Evolutionary conservation across 2,888 invertebrate species (phyloP).

Genomic region (Dyspetes luteomarginatus): DNA sequence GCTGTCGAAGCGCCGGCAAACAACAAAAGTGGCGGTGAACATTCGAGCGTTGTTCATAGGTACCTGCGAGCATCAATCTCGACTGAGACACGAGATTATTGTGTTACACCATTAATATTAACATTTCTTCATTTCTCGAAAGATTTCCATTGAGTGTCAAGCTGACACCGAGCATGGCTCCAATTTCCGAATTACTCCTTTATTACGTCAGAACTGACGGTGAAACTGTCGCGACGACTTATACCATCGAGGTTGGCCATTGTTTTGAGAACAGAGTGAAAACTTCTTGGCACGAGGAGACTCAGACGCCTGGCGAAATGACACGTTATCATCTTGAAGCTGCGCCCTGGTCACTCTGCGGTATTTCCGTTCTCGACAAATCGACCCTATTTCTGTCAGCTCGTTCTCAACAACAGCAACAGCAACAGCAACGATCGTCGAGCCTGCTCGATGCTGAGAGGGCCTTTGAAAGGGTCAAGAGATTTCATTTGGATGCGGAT

Average conservation of each 20-base stretch:
- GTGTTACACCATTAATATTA: too few relatives aligned
- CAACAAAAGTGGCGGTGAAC: slow-evolving; percentile 75
- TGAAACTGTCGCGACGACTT: slow-evolving; percentile 85
- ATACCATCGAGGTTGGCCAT: slow-evolving; percentile 84
- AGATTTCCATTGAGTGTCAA: slow-evolving; percentile 84
- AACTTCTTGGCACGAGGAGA: slow-evolving; percentile 83
- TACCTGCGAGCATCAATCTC: too few relatives aligned
- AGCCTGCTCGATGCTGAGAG: slow-evolving; percentile 76
- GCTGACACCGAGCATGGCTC: slow-evolving; percentile 84
- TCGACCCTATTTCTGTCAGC: slow-evolving; percentile 84
- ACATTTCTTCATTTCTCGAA: slow-evolving; percentile 42
- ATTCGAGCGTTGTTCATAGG: slow-evolving; percentile 76
- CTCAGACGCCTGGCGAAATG: slow-evolving; percentile 84
- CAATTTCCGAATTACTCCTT: slow-evolving; percentile 84
- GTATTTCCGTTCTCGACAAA: slow-evolving; percentile 86
- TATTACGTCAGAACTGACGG: slow-evolving; percentile 85
- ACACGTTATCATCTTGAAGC: slow-evolving; percentile 84
- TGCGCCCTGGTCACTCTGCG: slow-evolving; percentile 85
- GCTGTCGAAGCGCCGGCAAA: slow-evolving; percentile 73
- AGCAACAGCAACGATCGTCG: slow-evolving; percentile 61
- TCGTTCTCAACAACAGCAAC: slow-evolving; percentile 59
- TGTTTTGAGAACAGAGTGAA: slow-evolving; percentile 86
- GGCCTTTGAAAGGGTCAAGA: slow-evolving; percentile 77
- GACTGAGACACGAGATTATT: too few relatives aligned
- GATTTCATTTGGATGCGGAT: slow-evolving; percentile 78